These are phyloP conservation scores for Crenuchus spilurus DNA, from an alignment of 2,797 vertebrate species.

Conservation along the genomic window DNA sequence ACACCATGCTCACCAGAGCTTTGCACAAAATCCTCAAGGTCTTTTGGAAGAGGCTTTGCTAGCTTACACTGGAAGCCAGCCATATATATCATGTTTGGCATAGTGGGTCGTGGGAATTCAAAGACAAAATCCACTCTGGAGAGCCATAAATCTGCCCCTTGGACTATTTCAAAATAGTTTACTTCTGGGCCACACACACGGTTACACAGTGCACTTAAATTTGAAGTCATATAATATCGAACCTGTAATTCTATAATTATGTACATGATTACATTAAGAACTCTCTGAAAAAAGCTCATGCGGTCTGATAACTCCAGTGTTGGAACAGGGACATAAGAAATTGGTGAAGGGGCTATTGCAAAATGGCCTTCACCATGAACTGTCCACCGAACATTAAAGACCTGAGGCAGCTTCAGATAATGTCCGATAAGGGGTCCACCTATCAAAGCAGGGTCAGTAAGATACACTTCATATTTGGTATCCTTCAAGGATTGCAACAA, in stretches of 20 bases:
- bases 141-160: slow-evolving; percentile 62
- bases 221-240: slow-evolving; percentile 26
- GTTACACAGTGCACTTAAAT: slow-evolving; percentile 33
- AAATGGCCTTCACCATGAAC: slow-evolving; percentile 48
- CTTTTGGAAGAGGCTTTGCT: slow-evolving; percentile 56
- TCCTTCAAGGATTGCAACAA: slow-evolving; percentile 45
- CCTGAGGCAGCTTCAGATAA: slow-evolving; percentile 48
- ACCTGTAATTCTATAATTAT: slow-evolving; percentile 32
- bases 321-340: slow-evolving; percentile 55
- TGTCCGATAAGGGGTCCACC: slow-evolving; percentile 40
- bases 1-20: slow-evolving; percentile 61
- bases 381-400: slow-evolving; percentile 56
- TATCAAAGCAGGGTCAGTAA: slow-evolving; percentile 49
- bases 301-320: slow-evolving; percentile 45
- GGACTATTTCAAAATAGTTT: slow-evolving; percentile 34
- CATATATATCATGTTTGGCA: slow-evolving; percentile 67
- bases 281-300: slow-evolving; percentile 54
- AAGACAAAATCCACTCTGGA: slow-evolving; percentile 64
- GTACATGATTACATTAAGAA: slow-evolving; percentile 39
- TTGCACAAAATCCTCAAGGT: slow-evolving; percentile 64
- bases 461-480: slow-evolving; percentile 49
- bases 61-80: slow-evolving; percentile 65
- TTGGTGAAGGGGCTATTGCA: slow-evolving; percentile 54
- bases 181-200: slow-evolving; percentile 26
- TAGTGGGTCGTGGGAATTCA: slow-evolving; percentile 63